Evolutionary conservation across 2,113 vertebrate species (phyloP).

Genomic region (Rhineura floridana): DNA sequence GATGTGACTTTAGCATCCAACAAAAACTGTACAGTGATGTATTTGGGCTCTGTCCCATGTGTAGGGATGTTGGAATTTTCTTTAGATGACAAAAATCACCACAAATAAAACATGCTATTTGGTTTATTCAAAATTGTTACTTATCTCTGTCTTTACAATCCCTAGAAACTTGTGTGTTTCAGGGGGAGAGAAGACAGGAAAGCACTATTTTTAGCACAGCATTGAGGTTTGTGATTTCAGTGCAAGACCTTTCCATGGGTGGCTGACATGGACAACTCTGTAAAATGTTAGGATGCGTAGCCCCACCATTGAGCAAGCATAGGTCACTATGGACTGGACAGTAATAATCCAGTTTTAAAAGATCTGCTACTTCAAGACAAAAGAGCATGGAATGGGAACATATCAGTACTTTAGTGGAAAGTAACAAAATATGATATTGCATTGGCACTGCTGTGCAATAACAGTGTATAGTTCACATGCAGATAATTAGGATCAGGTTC

Average conservation of each 20-base stretch:
- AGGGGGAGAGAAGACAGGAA: neutral
- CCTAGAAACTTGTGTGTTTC: neutral
- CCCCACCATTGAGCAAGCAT: too few species aligned
- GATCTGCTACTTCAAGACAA: too few species aligned
- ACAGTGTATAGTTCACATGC: too few species aligned
- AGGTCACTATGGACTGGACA: neutral
- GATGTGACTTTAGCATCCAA: too few species aligned
- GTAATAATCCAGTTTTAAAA: neutral
- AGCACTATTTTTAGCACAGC: neutral
- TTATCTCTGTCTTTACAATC: neutral
- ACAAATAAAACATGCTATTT: neutral
- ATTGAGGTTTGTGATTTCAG: neutral
- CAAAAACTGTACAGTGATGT: too few species aligned
- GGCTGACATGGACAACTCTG: neutral
- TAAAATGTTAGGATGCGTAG: neutral
- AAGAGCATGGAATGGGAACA: too few species aligned
- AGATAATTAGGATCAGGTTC: too few species aligned
- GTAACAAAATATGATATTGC: too few species aligned
- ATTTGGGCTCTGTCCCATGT: too few species aligned
- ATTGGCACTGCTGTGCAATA: too few species aligned
- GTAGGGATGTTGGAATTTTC: neutral
- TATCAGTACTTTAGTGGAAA: too few species aligned
- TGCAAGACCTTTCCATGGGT: neutral
- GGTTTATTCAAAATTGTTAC: neutral
- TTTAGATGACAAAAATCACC: neutral